These are phyloP conservation scores for Charina bottae DNA, from an alignment of 2,113 vertebrate species.

Conservation along the genomic window DNA sequence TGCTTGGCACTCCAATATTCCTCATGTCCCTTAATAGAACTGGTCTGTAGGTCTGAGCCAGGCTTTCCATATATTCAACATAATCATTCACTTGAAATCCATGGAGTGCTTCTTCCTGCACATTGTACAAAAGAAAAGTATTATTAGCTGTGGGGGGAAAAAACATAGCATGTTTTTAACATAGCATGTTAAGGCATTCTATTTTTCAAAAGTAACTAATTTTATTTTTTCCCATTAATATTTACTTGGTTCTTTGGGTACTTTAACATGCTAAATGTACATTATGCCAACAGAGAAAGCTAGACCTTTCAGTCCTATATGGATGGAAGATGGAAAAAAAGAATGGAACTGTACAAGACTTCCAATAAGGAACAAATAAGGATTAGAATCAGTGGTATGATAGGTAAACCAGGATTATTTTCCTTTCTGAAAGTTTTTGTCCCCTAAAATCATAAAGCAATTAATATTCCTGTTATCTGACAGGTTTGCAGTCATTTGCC, in stretches of 20 bases:
- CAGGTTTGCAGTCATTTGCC: not conserved
- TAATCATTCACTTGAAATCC: conserved; percentile 87
- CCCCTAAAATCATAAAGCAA: not conserved
- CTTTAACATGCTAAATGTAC: not conserved
- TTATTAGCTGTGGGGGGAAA: conserved; percentile 30
- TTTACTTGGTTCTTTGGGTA: not conserved
- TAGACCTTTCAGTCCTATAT: not conserved
- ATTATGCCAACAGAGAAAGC: conserved; percentile 3
- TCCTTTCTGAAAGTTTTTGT: not conserved
- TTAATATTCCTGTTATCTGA: not conserved
- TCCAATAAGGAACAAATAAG: not conserved
- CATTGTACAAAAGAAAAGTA: conserved; percentile 39
- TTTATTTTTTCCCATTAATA: conserved; percentile 35
- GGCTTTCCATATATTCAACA: conserved; percentile 86
- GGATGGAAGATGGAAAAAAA: not conserved
- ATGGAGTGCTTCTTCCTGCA: conserved; percentile 90
- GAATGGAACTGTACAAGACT: not conserved
- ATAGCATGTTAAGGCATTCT: conserved; percentile 12
- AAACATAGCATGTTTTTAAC: not conserved
- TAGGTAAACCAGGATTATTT: not conserved
- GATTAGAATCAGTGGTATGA: not conserved
- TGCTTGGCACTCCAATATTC: conserved; percentile 66
- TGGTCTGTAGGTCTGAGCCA: conserved; percentile 84
- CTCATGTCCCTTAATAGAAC: conserved; percentile 86
- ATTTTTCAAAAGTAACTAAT: conserved; percentile 16